Evolutionary conservation across 1,140 invertebrate genomes (phyloP), one percentile per base, ranked within the genome.

Genomic region (Bombus sibiricus): DNA sequence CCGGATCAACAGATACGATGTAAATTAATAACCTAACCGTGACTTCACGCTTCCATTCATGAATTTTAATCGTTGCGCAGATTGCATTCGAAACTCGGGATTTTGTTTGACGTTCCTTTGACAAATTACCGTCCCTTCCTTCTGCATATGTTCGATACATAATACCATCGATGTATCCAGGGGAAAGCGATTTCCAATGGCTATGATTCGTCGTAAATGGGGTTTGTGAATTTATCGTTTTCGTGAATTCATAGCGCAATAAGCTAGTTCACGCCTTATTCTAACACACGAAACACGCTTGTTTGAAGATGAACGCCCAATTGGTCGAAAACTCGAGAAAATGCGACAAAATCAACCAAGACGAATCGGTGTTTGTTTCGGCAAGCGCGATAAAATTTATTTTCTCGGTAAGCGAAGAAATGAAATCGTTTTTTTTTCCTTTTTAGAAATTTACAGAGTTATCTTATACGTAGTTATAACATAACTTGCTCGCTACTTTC

Each of bases 171-270:
- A 64, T 68, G 53, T 71, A 71, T 81, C 68, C 64, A 83, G 85
- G 64, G 59, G 57, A 68, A 18, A 85, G 59, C 59, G 78, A 41
- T 75, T 68, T 81, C 78, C 34, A 68, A 81, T 68, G 64, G 62
- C 34, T 32, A 53, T 18, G 47, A 53, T 53, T 53, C 8, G 32
- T 25, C 34, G 78, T 66, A 64, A 84, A 87, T n/a, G 37, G 78
- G 39, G 64, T 5, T 39, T 68, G 28, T 72, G 72, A 89, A 90
- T 89, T 88, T 88, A 91, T 88, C 80, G 39, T 71, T 66, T 22
- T 47, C 34, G 0, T 41, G 66, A 9, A 89, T 22, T 53, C 18
- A 53, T 53, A 8, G 47, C 47, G 47, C 78, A 83, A 79, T 74
- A 43, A 59, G 47, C 47, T 68, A 62, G 32, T 80, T 89, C 81